These are phyloP conservation scores for Pandemis corylana DNA, from an alignment of 2,888 invertebrate species.

Conservation along the genomic window DNA sequence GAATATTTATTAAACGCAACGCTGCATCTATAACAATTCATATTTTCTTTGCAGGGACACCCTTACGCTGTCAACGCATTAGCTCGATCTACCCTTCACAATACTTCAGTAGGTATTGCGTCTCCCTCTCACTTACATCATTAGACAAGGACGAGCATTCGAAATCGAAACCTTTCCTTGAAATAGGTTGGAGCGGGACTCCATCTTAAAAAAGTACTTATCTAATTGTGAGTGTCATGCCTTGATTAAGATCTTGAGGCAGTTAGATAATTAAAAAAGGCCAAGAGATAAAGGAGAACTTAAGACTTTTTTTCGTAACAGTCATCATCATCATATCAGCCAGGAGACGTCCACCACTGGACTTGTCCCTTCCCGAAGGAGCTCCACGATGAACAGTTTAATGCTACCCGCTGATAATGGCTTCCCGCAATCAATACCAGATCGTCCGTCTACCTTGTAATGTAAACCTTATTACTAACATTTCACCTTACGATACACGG, in stretches of 20 bases:
- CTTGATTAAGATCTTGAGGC: slow-evolving; percentile 1
- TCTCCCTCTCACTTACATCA: neutral
- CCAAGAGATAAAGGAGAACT: neutral
- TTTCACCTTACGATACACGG: no score
- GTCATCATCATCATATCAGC: no score
- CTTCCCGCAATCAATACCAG: no score
- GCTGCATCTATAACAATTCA: neutral
- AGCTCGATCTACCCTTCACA: neutral
- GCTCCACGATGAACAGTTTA: no score
- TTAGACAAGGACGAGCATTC: neutral
- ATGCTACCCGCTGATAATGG: no score
- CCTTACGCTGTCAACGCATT: slow-evolving; percentile 3
- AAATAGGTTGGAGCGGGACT: no score
- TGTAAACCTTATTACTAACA: no score
- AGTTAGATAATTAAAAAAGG: neutral
- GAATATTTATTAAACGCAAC: slow-evolving; percentile 4
- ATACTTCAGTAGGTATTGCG: neutral
- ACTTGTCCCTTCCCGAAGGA: no score
- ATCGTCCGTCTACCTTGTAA: no score
- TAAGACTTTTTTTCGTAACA: neutral
- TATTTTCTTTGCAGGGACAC: neutral
- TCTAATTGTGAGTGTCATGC: neutral
- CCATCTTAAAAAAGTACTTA: no score
- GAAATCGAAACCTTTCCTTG: no score
- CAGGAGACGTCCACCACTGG: no score